Conservation (phyloP, 92 coral and sea anemone species). For the Meandrina meandrites region DNA sequence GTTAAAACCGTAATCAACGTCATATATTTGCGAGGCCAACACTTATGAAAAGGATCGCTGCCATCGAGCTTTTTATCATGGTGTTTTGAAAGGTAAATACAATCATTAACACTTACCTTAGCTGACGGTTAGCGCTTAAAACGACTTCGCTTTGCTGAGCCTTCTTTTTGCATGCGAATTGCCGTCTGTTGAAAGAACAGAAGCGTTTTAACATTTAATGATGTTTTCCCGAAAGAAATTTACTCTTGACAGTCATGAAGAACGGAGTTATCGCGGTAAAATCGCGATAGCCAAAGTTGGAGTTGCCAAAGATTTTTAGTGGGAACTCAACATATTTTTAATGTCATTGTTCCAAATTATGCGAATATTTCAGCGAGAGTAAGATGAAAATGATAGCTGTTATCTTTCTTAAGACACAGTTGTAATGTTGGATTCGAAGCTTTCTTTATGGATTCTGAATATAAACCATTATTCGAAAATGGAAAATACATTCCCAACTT, state of each 20-base stretch:
- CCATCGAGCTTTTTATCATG: not conserved
- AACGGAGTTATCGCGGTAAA: slow-evolving; percentile 14
- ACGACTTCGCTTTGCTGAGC: not conserved
- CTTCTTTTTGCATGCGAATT: not conserved
- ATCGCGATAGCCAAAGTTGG: slow-evolving; percentile 6
- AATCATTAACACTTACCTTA: slow-evolving; percentile 11
- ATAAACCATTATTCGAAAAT: not conserved
- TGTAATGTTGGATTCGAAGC: not conserved
- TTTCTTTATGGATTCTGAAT: not conserved
- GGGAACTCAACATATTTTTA: slow-evolving; percentile 6
- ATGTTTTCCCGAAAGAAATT: slow-evolving; percentile 10
- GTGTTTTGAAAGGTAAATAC: not conserved
- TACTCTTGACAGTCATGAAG: not conserved
- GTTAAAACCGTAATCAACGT: not conserved
- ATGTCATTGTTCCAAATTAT: not conserved
- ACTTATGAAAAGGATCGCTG: not conserved
- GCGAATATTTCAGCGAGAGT: slow-evolving; percentile 20
- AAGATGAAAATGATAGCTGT: slow-evolving; percentile 26
- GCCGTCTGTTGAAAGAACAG: slow-evolving; percentile 7
- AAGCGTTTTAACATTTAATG: not conserved
- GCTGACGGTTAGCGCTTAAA: not conserved
- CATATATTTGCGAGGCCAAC: not conserved
- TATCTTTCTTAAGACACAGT: slow-evolving; percentile 7
- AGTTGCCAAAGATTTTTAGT: slow-evolving; percentile 7
- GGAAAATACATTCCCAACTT: not conserved